Percentiles rank a stretch among this genome's conserved stretches.
Conservation (phyloP, 1,140 invertebrate species). For the Panonychus citri region DNA sequence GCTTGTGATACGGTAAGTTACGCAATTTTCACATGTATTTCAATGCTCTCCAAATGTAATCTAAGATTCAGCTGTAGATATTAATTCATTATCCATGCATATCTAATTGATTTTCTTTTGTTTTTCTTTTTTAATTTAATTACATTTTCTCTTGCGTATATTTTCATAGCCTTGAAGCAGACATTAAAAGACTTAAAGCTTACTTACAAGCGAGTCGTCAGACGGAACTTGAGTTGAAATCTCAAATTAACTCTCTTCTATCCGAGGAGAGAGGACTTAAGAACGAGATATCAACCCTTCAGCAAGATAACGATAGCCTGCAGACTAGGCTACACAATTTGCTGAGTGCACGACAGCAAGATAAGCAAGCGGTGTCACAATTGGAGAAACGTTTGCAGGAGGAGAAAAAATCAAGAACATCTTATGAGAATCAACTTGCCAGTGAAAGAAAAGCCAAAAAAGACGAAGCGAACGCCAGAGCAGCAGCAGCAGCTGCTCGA, state of each 20-base stretch:
- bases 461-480: slow-evolving; percentile 35
- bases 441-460: slow-evolving; percentile 47
- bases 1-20: slow-evolving; percentile 30
- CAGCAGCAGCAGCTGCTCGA: slow-evolving; percentile 21
- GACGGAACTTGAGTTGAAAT: slow-evolving; percentile 54
- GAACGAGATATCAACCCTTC: slow-evolving; percentile 45
- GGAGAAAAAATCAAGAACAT: slow-evolving; percentile 42
- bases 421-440: slow-evolving; percentile 47
- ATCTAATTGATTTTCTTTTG: background rate
- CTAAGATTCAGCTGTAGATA: background rate
- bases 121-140: background rate
- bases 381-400: slow-evolving; percentile 59
- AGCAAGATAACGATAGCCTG: slow-evolving; percentile 55
- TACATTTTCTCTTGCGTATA: background rate
- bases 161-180: slow-evolving; percentile 23
- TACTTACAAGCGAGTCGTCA: slow-evolving; percentile 44
- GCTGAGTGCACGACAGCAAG: slow-evolving; percentile 41
- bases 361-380: slow-evolving; percentile 45
- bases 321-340: slow-evolving; percentile 49
- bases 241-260: slow-evolving; percentile 42
- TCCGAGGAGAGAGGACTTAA: slow-evolving; percentile 44
- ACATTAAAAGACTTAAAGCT: slow-evolving; percentile 51
- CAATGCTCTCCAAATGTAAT: background rate
- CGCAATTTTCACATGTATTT: slow-evolving; percentile 9
- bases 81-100: background rate